Evolutionary conservation across 1,140 invertebrate genomes (phyloP), one percentile per base, ranked within the genome.

Genomic region (Megalopta genalis): DNA sequence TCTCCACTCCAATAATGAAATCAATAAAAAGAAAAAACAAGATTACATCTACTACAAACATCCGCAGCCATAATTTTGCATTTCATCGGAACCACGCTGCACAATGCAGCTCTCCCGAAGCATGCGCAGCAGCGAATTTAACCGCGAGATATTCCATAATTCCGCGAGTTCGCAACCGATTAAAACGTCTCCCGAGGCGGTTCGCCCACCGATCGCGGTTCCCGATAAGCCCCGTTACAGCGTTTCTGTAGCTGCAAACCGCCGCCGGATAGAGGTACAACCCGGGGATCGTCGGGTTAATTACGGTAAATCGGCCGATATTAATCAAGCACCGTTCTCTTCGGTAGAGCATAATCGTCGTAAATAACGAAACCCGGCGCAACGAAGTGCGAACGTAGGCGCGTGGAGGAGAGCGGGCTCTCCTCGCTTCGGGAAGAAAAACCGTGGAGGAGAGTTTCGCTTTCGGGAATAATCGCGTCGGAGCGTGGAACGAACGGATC

Each of bases 401-500:
- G 39, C 1, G 39, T 10, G 39, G 42, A 46, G 14, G 12, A 10
- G 14, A 46, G 10, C 12, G 10, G 10, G 21, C 54, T 21, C 21
- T 16, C 12, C 12, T 6, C 2, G 49, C 4, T 18, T 52, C 16
- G 49, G 18, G n/a, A n/a, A n/a, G n/a, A n/a, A 18, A 52, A 52
- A 52, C 1, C 49, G 49, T 46, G 10, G n/a, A n/a, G n/a, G n/a
- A n/a, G n/a, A n/a, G 49, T 14, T 52, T 52, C 16, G 21, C 54
- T 57, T n/a, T 57, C n/a, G 54, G 14, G 16, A 21, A 57, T 21
- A n/a, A 14, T 16, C 49, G 49, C 1, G 16, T 16, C 54, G 54
- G 54, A n/a, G 54, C 0, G 49, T 54, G 23, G 59, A 14, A 60
- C n/a, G 72, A 71, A 85, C 77, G 82, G 79, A 82, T 80, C 49